A percentile compares a stretch with the other conserved stretches of the same genome.
Conservation (phyloP, 2,113 vertebrate species). For the Silurus meridionalis region DNA sequence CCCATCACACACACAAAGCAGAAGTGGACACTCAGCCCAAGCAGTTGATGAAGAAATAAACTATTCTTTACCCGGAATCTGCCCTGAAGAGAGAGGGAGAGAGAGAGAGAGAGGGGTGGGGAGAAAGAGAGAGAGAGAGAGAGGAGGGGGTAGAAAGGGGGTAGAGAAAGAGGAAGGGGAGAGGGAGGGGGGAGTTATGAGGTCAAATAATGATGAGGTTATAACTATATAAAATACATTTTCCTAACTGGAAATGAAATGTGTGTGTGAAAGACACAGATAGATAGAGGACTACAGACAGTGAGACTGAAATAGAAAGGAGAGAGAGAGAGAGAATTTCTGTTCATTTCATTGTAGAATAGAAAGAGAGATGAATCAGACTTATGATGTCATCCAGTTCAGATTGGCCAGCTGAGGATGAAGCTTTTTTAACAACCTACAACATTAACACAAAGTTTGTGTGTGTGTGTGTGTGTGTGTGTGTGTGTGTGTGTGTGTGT, state of each 20-base stretch:
- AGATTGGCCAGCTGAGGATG: not conserved
- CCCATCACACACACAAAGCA: constrained; percentile 15
- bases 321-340: not conserved
- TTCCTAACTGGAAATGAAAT: constrained; percentile 5
- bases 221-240: constrained; percentile 25
- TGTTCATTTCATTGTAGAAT: not conserved
- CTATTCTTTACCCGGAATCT: constrained; percentile 45
- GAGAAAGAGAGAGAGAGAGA: not conserved
- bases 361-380: not conserved
- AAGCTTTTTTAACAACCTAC: not conserved
- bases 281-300: not conserved
- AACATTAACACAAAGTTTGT: not conserved
- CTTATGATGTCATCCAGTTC: not conserved
- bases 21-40: constrained; percentile 55
- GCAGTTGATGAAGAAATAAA: constrained; percentile 61
- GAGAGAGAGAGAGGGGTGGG: not conserved
- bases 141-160: not conserved
- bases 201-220: constrained; percentile 22
- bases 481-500: no score
- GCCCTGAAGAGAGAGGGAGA: constrained; percentile 1
- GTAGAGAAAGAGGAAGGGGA: not conserved
- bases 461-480: not conserved
- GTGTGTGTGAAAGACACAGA: not conserved
- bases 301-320: not conserved
- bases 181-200: not conserved